A percentile compares a stretch with the other conserved stretches of the same genome.
These are phyloP conservation scores for Pyrrhosoma nymphula DNA, from an alignment of 2,888 invertebrate genomes.

Conservation along the genomic window DNA sequence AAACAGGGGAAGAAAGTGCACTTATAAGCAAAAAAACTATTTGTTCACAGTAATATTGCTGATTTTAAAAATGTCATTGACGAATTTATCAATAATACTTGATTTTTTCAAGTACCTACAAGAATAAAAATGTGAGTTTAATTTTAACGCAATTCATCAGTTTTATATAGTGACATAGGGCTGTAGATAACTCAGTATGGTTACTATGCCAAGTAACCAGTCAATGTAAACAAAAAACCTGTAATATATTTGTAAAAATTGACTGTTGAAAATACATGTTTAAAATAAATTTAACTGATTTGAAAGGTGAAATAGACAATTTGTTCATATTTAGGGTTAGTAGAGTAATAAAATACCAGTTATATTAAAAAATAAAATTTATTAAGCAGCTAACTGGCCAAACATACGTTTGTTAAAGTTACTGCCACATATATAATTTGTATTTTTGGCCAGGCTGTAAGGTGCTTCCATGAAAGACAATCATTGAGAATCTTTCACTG, in stretches of 20 bases:
- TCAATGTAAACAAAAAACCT: conserved; percentile 40
- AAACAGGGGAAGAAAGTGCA: conserved; percentile 52
- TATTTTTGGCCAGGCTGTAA: background rate
- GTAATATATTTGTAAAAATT: conserved; percentile 55
- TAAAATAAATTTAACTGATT: background rate
- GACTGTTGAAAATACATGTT: background rate
- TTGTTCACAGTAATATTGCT: background rate
- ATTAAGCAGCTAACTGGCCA: conserved; percentile 43
- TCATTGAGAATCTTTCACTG: background rate
- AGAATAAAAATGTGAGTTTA: background rate
- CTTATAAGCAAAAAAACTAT: conserved; percentile 33
- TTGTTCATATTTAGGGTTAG: background rate
- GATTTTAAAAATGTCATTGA: background rate
- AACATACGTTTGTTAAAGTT: background rate
- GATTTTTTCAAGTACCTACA: background rate
- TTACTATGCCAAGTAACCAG: background rate
- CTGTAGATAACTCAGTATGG: background rate
- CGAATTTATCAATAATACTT: background rate
- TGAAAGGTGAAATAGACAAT: background rate
- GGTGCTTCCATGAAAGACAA: background rate
- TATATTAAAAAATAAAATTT: conserved; percentile 65
- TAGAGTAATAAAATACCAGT: background rate
- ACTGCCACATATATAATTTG: background rate
- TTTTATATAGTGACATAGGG: background rate
- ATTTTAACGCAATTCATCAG: background rate